Conservation (phyloP, 2,113 vertebrate species). For the Turdus rufiventris region DNA sequence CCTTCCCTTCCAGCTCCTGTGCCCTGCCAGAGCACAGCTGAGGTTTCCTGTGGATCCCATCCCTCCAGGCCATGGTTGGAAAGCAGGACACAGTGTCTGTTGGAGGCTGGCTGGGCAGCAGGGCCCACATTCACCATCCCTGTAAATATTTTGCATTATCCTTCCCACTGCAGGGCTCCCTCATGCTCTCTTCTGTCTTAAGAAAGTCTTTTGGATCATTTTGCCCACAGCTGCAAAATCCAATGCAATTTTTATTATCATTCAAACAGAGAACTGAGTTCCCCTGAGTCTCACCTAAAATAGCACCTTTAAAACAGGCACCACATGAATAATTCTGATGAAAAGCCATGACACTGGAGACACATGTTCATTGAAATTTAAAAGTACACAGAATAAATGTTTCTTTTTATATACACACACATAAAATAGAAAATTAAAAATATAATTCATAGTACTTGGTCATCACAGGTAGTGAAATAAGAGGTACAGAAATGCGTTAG, state of each 20-base stretch:
- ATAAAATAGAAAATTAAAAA: conserved; percentile 20
- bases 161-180: neutral
- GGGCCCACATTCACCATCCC: neutral
- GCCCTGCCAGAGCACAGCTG: neutral
- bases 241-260: conserved; percentile 2
- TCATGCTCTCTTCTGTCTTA: neutral
- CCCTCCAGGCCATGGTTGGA: neutral
- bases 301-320: conserved; percentile 32
- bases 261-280: neutral
- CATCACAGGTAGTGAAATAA: neutral
- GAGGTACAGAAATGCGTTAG: conserved; percentile 18
- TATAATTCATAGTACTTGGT: neutral
- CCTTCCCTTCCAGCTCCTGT: neutral
- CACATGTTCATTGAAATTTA: neutral
- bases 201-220: conserved; percentile 34
- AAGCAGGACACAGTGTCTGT: neutral
- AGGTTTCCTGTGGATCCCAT: neutral
- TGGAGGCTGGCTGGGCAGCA: neutral
- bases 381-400: neutral
- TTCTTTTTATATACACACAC: neutral
- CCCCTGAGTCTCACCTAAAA: conserved; percentile 8
- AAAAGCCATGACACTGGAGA: neutral
- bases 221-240: conserved; percentile 24
- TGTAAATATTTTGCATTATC: neutral
- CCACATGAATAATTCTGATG: neutral